Evolutionary conservation across 2,113 vertebrate genomes (phyloP).

Genomic region (Collichthys lucidus): DNA sequence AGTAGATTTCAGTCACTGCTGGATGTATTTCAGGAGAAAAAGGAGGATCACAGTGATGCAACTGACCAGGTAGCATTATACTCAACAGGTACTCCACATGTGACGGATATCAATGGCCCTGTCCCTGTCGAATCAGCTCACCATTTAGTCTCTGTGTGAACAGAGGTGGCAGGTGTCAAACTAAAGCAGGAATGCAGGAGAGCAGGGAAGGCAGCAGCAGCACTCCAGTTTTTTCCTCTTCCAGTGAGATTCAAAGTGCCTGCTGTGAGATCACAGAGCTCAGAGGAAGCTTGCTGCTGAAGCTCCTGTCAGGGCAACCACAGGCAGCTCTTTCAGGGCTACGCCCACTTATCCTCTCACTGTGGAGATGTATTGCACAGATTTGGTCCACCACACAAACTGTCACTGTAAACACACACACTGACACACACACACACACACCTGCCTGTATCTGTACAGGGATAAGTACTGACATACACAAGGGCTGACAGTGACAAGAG

Average conservation of each 20-base stretch:
- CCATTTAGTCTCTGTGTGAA: constrained; percentile 23
- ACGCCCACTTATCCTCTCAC: constrained; percentile 58
- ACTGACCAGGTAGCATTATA: constrained; percentile 23
- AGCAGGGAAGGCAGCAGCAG: constrained; percentile 27
- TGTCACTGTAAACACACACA: constrained; percentile 8
- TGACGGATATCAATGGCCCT: constrained; percentile 20
- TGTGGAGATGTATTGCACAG: constrained; percentile 52
- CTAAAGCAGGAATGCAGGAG: constrained; percentile 29
- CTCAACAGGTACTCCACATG: constrained; percentile 55
- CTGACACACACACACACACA: constrained; percentile 25
- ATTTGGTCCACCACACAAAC: constrained; percentile 59
- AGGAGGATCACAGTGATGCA: background rate
- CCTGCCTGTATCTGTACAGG: constrained; percentile 30
- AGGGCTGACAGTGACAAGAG: constrained; percentile 36
- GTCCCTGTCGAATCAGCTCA: constrained; percentile 51
- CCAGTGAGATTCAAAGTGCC: constrained; percentile 49
- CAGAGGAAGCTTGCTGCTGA: constrained; percentile 55
- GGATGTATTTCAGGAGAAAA: background rate
- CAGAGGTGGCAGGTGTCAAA: constrained; percentile 36
- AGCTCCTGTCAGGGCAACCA: constrained; percentile 61
- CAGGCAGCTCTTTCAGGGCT: constrained; percentile 62
- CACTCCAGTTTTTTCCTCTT: constrained; percentile 33
- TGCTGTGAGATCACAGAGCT: constrained; percentile 56
- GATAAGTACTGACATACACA: constrained; percentile 29
- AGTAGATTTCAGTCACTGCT: background rate